Evolutionary conservation across 2,113 vertebrate species (phyloP), one percentile per base, ranked within the genome.

Genomic region (Astur gentilis): DNA sequence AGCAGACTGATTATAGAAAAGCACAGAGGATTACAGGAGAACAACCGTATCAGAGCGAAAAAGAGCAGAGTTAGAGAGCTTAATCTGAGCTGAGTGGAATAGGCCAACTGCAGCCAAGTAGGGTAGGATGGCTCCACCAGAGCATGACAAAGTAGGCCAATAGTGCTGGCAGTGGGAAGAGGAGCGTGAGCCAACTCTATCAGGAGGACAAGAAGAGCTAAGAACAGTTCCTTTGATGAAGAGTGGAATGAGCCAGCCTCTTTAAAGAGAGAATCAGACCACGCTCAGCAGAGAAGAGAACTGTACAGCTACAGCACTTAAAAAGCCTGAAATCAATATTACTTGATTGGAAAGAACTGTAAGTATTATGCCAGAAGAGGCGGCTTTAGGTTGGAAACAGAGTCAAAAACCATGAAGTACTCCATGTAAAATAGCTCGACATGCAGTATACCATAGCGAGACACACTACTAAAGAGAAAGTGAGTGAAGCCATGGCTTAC

Each of bases 141-240:
- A 90, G 89, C 81, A 72, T 60, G 79, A 27, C 89, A 81, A 97
- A 97, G 62, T 95, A 95, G 93, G 90, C 77, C 95, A 96, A n/a
- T 29, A 70, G 86, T 32, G 36, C 81, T 97, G 96, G 96, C 96
- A 94, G 61, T 29, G 26, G 77, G 83, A 91, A 85, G 50, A 88
- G 69, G 10, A 88, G 25, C 16, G 16, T 21, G 31, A 96, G 96
- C 94, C 95, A 96, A 58, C 32, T 26, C 84, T 93, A 55, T 88
- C 67, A 57, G 81, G 73, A 76, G 83, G 27, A 79, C 95, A 95
- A 87, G 84, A 93, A 83, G 83, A 87, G 83, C 78, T 77, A 91
- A 91, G 87, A 97, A 90, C 62, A 38, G 69, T 49, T 88, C 62
- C 76, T 94, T 90, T 96, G 87, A 95, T 78, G 89, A 90, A 88